Evolutionary conservation across 2,888 invertebrate genomes (phyloP).

Genomic region (Automeris io): DNA sequence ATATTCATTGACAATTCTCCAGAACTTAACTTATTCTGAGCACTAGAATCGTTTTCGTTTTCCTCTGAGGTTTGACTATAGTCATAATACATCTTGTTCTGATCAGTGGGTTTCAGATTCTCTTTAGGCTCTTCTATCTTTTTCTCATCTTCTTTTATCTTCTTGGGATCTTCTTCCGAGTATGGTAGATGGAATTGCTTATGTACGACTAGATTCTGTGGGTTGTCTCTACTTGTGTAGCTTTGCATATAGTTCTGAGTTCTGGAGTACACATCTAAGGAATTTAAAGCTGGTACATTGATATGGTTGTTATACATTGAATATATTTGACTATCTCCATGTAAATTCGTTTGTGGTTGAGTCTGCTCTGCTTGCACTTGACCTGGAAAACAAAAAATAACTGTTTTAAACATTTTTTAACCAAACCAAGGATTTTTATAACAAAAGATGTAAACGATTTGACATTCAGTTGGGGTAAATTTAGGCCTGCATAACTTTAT

Average conservation of each 20-base stretch:
- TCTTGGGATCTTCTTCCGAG: not conserved
- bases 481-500: too few species aligned
- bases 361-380: conserved; percentile 34
- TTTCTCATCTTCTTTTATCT: conserved; percentile 17
- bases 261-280: conserved; percentile 46
- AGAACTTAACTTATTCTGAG: conserved; percentile 29
- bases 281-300: conserved; percentile 38
- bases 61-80: conserved; percentile 22
- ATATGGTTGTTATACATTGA: conserved; percentile 46
- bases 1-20: conserved; percentile 52
- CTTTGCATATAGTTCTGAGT: conserved; percentile 48
- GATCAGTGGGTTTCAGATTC: conserved; percentile 51
- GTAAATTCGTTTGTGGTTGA: conserved; percentile 27
- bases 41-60: conserved; percentile 34
- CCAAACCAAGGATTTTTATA: too few species aligned
- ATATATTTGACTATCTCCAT: conserved; percentile 44
- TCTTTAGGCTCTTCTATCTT: conserved; percentile 57
- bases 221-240: conserved; percentile 48
- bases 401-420: too few species aligned
- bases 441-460: too few species aligned
- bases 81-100: conserved; percentile 51
- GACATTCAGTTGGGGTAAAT: too few species aligned
- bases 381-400: conserved; percentile 59
- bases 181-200: conserved; percentile 42
- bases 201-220: conserved; percentile 61